Evolutionary conservation across 2,888 invertebrate species (phyloP), one percentile per base, ranked within the genome.

Genomic region (Pecten maximus): DNA sequence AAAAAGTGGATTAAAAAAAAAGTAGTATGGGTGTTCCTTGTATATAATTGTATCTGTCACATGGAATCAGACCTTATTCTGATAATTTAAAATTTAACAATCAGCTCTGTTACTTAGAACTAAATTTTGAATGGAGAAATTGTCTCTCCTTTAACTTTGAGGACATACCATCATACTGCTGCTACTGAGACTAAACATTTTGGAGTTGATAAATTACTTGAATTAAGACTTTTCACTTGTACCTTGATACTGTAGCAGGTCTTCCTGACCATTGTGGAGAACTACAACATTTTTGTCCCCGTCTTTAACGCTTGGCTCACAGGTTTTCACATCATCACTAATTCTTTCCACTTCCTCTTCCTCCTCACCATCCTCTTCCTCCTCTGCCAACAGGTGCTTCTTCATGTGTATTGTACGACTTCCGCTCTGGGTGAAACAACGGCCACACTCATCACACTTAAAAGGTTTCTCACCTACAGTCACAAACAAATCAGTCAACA

Each of bases 391-490:
- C 74, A 74, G 15, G 89, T 93, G 91, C 28, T 92, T 91, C 90
- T 93, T 95, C 93, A 94, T 94, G 91, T 95, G 95, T 23, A 93
- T 91, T 50, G 90, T 94, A n/a, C 93, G 92, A 91, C 94, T 94
- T 40, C 94, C 94, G 88, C 92, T 93, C 89, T 95, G 95, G n/a
- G 94, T 91, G 88, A 95, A 95, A 35, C 88, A 88, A 74, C 93
- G 94, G 15, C 92, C 93, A 92, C 95, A 95, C 8, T 93, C 40
- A 12, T 91, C 89, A 93, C 95, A 95, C 39, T 89, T 90, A 88
- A 91, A 94, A 35, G 94, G 93, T 90, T 94, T 94, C 44, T 93
- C 93, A 40, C 95, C 95, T 95, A 88, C 16, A 91, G 91, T 40
- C 40, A 74, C 40, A 16, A 48, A 88, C n/a, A 54, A 28, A 44